Base-by-base conservation (phyloP, 2,113 vertebrate genomes). In the Seriola quinqueradiata region DNA sequence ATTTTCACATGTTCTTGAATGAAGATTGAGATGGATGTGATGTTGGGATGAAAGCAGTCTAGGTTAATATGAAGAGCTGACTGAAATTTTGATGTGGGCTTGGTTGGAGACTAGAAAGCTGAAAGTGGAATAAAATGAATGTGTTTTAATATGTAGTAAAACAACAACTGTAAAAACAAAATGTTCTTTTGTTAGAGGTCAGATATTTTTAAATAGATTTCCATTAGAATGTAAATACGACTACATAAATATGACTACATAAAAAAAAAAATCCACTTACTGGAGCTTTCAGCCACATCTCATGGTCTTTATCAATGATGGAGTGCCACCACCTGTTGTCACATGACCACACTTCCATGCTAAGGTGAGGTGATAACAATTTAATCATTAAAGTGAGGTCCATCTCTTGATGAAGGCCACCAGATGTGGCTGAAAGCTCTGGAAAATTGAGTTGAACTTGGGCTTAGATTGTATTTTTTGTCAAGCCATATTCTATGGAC, bases 1-100 rank as follows among this genome's bases (percentile, higher is more conserved):
- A 2, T 25, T 50, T 25, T 70, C 34, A 65, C 44, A 64, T 64
- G 21, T 80, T 70, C 38, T 59, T 23, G 1, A 14, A 13, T 40
- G n/a, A 66, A 65, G 65, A 8, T 50, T 61, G 42, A 14, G 38
- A 50, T 58, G 12, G 71, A 50, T 76, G 60, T 69, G 44, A 70
- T 67, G 64, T 52, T 81, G 19, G 57, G 57, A 81, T 73, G 61
- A 85, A 67, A 77, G 60, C 55, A 55, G n/a, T 40, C 4, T 11
- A 63, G 25, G 63, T 6, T 5, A 44, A 25, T 25, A 50, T 4
- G 9, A 21, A 52, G 36, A 42, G 13, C 46, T 46, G 14, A 25
- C 21, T 14, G 13, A 50, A 65, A 50, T 67, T 8, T 40, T 40
- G 11, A 82, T 65, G 16, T 38, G 21, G 0, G 0, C 50, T 52